Evolutionary conservation across 2,113 vertebrate genomes (phyloP).

Genomic region (Pelobates fuscus): DNA sequence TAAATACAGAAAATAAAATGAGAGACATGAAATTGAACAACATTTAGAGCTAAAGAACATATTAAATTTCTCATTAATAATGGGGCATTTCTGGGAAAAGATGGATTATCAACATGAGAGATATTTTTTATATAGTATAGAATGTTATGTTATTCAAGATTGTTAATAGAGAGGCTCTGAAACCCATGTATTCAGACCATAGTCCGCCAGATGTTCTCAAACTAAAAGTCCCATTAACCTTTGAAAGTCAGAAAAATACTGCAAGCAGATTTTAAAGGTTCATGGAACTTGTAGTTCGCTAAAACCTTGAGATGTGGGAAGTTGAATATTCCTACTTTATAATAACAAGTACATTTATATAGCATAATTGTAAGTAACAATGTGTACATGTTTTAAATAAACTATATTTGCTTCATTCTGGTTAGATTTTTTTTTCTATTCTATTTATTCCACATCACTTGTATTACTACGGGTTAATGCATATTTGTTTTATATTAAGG

Average conservation of each 20-base stretch:
- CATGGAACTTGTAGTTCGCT: too few relatives aligned
- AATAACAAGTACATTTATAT: constrained; percentile 11
- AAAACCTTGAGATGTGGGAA: too few relatives aligned
- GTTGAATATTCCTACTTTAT: neutral
- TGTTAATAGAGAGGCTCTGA: constrained; percentile 6
- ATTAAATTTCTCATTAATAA: neutral
- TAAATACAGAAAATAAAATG: neutral
- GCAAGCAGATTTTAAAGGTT: too few relatives aligned
- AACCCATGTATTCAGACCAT: neutral
- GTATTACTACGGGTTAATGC: too few relatives aligned
- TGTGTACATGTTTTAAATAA: constrained; percentile 37
- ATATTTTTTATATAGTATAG: constrained; percentile 1
- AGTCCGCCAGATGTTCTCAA: too few relatives aligned
- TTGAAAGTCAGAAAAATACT: too few relatives aligned
- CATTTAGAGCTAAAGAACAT: neutral
- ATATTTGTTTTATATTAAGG: too few relatives aligned
- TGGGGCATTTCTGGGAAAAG: neutral
- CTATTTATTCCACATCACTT: too few relatives aligned
- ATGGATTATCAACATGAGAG: neutral
- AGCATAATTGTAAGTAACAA: constrained; percentile 1
- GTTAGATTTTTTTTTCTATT: too few relatives aligned
- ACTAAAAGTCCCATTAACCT: too few relatives aligned
- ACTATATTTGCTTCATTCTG: constrained; percentile 7
- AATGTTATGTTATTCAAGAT: constrained; percentile 19
- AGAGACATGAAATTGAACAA: neutral